These are phyloP conservation scores for Drosophila anomalata DNA, from an alignment of 2,888 invertebrate species.

Conservation along the genomic window DNA sequence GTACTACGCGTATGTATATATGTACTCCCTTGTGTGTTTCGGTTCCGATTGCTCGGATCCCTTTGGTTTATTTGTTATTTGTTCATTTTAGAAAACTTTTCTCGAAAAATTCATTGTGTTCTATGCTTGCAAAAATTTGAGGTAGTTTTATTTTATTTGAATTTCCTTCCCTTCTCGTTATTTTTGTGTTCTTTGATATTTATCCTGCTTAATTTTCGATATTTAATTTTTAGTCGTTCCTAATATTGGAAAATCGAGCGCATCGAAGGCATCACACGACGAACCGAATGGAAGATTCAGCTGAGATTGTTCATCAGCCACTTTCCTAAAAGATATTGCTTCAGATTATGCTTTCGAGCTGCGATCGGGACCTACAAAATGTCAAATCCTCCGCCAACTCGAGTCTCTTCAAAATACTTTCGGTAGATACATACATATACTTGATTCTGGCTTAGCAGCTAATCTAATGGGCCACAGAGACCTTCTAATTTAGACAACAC, in stretches of 20 bases:
- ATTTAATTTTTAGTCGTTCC: neutral
- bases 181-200: slow-evolving; percentile 34
- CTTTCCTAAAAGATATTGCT: slow-evolving; percentile 43
- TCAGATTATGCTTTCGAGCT: slow-evolving; percentile 26
- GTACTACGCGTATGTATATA: slow-evolving; percentile 31
- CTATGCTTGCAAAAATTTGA: slow-evolving; percentile 73
- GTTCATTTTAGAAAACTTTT: slow-evolving; percentile 67
- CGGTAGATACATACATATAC: slow-evolving; percentile 35
- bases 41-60: neutral
- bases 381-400: neutral
- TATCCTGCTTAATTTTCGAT: slow-evolving; percentile 22
- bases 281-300: slow-evolving; percentile 33
- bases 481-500: slow-evolving; percentile 36
- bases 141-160: slow-evolving; percentile 75
- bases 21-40: slow-evolving; percentile 62
- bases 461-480: slow-evolving; percentile 29
- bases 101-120: slow-evolving; percentile 70
- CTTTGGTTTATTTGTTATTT: slow-evolving; percentile 48
- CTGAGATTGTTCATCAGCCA: slow-evolving; percentile 34
- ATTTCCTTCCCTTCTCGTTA: slow-evolving; percentile 51
- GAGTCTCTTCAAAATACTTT: slow-evolving; percentile 5
- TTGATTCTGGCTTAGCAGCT: slow-evolving; percentile 38
- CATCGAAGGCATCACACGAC: slow-evolving; percentile 29
- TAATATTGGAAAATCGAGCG: neutral
- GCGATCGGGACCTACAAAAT: neutral